A percentile compares a stretch with the other conserved stretches of the same genome.
Evolutionary conservation across 2,113 vertebrate species (phyloP).

Genomic region (Misgurnus anguillicaudatus): DNA sequence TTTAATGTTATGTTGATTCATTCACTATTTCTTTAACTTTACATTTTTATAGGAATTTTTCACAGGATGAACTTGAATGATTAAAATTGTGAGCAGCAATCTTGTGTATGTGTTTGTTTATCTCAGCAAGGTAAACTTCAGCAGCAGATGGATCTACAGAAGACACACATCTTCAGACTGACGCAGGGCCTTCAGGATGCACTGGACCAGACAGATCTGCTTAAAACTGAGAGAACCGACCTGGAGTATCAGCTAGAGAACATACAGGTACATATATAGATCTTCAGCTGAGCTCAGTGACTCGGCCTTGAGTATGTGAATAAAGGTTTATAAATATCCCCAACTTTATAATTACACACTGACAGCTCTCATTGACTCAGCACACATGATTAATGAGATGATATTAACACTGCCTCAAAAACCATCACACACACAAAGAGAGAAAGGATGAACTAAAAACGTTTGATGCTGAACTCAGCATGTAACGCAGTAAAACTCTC

Average conservation of each 20-base stretch:
- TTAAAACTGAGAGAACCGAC: constrained; percentile 96
- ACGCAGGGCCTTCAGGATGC: constrained; percentile 97
- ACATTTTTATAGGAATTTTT: too few species aligned
- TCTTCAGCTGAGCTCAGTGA: not conserved
- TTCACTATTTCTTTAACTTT: too few species aligned
- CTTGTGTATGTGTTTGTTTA: constrained; percentile 39
- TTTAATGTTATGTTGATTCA: too few species aligned
- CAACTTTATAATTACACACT: not conserved
- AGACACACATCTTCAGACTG: constrained; percentile 96
- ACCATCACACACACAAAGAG: too few species aligned
- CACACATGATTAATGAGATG: too few species aligned
- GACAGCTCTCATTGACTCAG: too few species aligned
- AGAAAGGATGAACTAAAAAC: too few species aligned
- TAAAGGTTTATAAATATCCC: not conserved
- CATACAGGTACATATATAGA: constrained; percentile 83
- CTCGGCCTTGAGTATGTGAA: not conserved
- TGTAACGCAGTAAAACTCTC: too few species aligned
- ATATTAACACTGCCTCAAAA: too few species aligned
- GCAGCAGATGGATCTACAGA: constrained; percentile 98
- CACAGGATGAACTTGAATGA: too few species aligned
- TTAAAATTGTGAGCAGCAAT: too few species aligned
- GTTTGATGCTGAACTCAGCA: too few species aligned
- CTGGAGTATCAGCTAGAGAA: constrained; percentile 98
- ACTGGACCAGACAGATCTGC: constrained; percentile 93
- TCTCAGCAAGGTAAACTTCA: constrained; percentile 94